Conservation (phyloP, 1,140 invertebrate species). For the Diuraphis noxia region DNA sequence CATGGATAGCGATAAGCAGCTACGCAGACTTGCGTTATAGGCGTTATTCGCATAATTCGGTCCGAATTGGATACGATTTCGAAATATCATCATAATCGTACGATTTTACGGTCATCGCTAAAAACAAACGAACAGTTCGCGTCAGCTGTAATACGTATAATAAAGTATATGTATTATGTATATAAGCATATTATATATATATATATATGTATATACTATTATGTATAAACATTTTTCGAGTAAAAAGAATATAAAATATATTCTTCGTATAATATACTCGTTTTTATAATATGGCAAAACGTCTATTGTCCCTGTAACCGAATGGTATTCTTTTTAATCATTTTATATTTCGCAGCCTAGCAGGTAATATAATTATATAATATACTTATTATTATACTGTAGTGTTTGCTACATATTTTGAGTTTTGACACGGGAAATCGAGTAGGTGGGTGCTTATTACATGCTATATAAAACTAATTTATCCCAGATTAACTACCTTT, state of each 20-base stretch:
- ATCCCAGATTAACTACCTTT: neutral
- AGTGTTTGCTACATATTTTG: neutral
- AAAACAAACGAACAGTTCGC: neutral
- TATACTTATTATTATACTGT: neutral
- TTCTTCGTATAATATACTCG: neutral
- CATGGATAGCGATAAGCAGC: neutral
- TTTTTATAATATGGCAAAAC: neutral
- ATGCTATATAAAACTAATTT: neutral
- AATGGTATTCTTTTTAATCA: no score
- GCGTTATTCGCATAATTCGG: neutral
- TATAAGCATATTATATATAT: no score
- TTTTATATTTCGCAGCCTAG: neutral
- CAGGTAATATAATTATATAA: neutral
- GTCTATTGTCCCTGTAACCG: neutral
- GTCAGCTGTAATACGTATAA: neutral
- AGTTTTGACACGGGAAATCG: neutral
- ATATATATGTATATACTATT: neutral
- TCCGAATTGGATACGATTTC: neutral
- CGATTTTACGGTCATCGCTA: neutral
- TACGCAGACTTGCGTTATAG: neutral
- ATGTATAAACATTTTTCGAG: neutral
- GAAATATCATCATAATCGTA: conserved; percentile 27
- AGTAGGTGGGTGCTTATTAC: neutral
- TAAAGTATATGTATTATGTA: no score
- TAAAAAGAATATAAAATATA: neutral